Base-by-base conservation (phyloP, 1,140 invertebrate genomes). In the Drosophila repletoides region DNA sequence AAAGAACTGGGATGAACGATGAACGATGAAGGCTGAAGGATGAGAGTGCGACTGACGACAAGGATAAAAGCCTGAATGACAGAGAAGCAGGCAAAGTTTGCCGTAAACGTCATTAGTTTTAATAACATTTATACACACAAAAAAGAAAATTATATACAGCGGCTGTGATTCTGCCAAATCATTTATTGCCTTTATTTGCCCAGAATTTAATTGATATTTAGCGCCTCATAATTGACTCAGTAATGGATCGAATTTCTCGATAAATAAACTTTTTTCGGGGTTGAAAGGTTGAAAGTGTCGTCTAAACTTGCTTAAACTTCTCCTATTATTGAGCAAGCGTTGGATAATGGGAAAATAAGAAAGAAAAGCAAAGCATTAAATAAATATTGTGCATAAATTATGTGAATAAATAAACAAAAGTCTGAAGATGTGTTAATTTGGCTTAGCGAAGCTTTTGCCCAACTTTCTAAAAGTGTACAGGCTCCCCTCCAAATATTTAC, bases 101-200 rank as follows among this genome's bases (percentile, higher is more conserved):
- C 43, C 41, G 38, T 69, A 80, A 69, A 80, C 58, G 59, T 86
- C 80, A 76, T 84, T 80, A 84, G 75, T 80, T 84, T 86, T 76
- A 84, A 84, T 84, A 87, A 75, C 56, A 80, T 84, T 86, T 84
- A 48, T 65, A 51, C 28, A 40, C 38, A 17, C 28, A 22, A 31
- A 51, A 49, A 6, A 41, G 14, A 21, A 21, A 24, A 24, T 43
- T 15, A 40, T 15, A 43, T 5, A 17, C 41, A 46, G 22, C 28
- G 2, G 12, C 24, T 69, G 43, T 51, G 38, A 68, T 69, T 40
- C 63, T 41, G 46, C 29, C 61, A 84, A 38, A 84, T 65, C 64
- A 84, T 77, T 77, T 83, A 33, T 48, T 49, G 21, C 12, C 22
- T 28, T 24, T 36, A 56, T 46, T 56, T 59, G 56, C 41, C 21